A percentile compares a stretch with the other conserved stretches of the same genome.
phyloP scores from a whole-genome alignment of 1,140 invertebrate species.

The Acromyrmex charruanus region DNA sequence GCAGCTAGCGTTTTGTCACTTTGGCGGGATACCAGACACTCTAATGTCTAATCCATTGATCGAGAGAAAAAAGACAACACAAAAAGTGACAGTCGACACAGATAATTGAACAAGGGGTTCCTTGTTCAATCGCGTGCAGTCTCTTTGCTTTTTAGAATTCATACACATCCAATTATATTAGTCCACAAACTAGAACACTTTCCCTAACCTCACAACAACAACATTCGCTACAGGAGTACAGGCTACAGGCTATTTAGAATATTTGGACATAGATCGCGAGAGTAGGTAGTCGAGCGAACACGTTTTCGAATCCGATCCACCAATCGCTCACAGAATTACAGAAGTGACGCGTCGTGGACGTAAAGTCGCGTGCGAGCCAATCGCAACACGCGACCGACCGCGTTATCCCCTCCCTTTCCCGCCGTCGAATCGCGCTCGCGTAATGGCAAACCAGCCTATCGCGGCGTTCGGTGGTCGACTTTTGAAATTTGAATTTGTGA shows the following conservation, averaged over 20 bases:
- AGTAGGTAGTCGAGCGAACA: neutral
- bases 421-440: too few relatives aligned
- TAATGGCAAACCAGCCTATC: neutral
- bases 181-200: neutral
- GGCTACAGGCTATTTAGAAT: neutral
- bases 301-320: too few relatives aligned
- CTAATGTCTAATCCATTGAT: neutral
- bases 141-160: neutral
- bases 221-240: neutral
- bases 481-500: neutral
- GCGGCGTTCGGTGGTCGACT: neutral
- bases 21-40: too few relatives aligned
- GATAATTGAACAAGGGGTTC: neutral
- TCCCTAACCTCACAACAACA: conserved; percentile 13
- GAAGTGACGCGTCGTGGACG: neutral
- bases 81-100: neutral
- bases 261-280: neutral
- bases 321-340: neutral
- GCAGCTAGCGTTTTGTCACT: too few relatives aligned
- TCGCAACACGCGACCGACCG: neutral
- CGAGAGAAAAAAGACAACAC: neutral
- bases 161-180: neutral
- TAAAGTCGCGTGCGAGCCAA: neutral
- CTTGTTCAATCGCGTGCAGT: neutral
- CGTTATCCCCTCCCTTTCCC: too few relatives aligned